A percentile compares a stretch with the other conserved stretches of the same genome.
phyloP scores from a whole-genome alignment of 2,888 invertebrate genomes.

The Rhamnusium bicolor region DNA sequence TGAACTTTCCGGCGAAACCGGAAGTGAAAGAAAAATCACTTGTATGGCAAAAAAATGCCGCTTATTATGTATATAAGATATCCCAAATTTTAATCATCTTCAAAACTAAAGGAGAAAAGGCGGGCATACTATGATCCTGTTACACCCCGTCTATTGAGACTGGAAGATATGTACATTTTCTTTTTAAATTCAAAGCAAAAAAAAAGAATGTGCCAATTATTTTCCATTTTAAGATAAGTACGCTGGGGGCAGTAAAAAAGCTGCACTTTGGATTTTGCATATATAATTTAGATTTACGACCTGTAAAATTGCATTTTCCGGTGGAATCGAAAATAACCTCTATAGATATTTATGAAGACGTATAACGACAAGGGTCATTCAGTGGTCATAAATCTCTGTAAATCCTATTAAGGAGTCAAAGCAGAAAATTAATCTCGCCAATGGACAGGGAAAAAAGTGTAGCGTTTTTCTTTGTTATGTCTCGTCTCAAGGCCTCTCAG shows the following conservation, averaged over 20 bases:
- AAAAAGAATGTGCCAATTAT: neutral
- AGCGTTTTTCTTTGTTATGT: neutral
- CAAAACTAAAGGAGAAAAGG: too few species aligned
- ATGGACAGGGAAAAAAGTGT: neutral
- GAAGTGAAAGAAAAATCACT: too few species aligned
- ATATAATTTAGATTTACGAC: neutral
- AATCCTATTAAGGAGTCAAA: neutral
- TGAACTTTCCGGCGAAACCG: too few species aligned
- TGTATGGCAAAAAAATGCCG: too few species aligned
- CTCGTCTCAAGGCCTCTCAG: neutral
- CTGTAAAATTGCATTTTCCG: neutral
- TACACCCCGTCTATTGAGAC: too few species aligned
- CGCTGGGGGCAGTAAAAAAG: neutral
- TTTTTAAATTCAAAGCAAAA: too few species aligned
- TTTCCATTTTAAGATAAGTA: neutral
- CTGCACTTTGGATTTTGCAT: neutral
- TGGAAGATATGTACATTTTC: too few species aligned
- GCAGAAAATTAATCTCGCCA: neutral
- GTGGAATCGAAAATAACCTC: neutral
- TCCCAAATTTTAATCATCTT: too few species aligned
- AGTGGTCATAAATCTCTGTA: neutral
- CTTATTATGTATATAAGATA: too few species aligned
- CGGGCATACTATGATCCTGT: too few species aligned
- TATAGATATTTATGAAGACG: neutral
- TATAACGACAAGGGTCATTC: neutral